Evolutionary conservation across 2,888 invertebrate genomes (phyloP).

Genomic region (Drosophila subquinaria): DNA sequence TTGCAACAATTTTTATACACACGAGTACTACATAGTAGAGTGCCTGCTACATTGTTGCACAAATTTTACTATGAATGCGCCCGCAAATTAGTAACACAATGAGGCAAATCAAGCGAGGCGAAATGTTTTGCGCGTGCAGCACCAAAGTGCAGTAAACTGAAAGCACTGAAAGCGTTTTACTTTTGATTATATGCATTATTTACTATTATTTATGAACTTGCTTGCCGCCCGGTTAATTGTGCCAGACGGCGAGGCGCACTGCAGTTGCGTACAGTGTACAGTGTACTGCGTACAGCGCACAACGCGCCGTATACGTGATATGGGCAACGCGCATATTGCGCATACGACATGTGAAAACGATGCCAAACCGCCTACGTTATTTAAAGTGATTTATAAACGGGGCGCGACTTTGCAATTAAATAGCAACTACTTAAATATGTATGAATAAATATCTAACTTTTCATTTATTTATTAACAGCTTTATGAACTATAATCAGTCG

Average conservation of each 20-base stretch:
- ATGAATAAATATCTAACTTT: neutral
- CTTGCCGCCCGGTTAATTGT: conserved; percentile 17
- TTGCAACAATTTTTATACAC: conserved; percentile 30
- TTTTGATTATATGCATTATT: conserved; percentile 41
- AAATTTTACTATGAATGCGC: conserved; percentile 25
- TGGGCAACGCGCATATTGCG: conserved; percentile 41
- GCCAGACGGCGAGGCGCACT: conserved; percentile 13
- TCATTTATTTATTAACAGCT: too few species aligned
- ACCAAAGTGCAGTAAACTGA: conserved; percentile 43
- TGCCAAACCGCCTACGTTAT: conserved; percentile 17
- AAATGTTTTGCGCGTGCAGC: conserved; percentile 44
- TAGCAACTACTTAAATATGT: neutral
- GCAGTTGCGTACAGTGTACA: conserved; percentile 14
- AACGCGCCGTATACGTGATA: conserved; percentile 47
- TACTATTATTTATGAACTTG: conserved; percentile 38
- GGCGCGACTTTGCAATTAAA: conserved; percentile 14
- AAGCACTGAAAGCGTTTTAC: conserved; percentile 29
- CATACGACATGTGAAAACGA: conserved; percentile 41
- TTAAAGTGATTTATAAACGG: conserved; percentile 30
- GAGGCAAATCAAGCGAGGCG: conserved; percentile 52
- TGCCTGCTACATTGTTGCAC: conserved; percentile 54
- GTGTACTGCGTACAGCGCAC: conserved; percentile 1
- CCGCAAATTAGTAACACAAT: conserved; percentile 56
- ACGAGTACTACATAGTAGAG: too few species aligned
- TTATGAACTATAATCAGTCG: neutral